Percentiles rank a stretch among this genome's conserved stretches.
These are phyloP conservation scores for Bombycilla garrulus DNA, from an alignment of 2,113 vertebrate species.

Conservation along the genomic window DNA sequence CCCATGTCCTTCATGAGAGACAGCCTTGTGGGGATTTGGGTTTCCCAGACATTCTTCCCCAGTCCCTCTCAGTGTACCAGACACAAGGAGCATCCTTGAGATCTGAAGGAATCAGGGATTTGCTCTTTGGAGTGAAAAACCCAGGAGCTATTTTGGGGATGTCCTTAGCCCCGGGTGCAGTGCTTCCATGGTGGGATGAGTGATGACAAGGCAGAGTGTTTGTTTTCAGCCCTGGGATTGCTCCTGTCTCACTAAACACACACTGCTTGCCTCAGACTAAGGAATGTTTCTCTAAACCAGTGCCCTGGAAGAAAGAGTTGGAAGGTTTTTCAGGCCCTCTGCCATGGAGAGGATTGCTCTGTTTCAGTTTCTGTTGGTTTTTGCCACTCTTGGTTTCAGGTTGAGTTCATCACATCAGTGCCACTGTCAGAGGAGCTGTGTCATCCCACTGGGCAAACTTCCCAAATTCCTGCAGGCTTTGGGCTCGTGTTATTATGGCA, in stretches of 20 bases:
- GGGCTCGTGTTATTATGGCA: not conserved
- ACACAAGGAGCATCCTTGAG: not conserved
- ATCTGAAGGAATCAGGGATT: not conserved
- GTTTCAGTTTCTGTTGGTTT: not conserved
- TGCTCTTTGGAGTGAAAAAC: not conserved
- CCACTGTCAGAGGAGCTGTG: not conserved
- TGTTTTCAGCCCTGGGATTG: not conserved
- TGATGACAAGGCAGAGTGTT: slow-evolving; percentile 4
- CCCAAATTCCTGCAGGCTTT: not conserved
- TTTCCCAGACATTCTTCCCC: not conserved
- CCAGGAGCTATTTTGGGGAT: not conserved
- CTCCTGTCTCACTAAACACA: not conserved
- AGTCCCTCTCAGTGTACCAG: not conserved
- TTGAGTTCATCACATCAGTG: not conserved
- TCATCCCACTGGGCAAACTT: not conserved
- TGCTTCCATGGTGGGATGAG: not conserved
- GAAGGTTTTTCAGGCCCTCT: not conserved
- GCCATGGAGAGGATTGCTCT: not conserved
- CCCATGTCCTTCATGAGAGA: not conserved
- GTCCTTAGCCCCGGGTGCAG: not conserved
- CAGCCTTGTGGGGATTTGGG: rapidly evolving
- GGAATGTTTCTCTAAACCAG: not conserved
- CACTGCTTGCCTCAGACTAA: not conserved
- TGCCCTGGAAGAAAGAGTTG: not conserved
- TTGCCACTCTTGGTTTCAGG: not conserved